Base-by-base conservation (phyloP, 2,113 vertebrate genomes). In the Sporophila hypoxantha region DNA sequence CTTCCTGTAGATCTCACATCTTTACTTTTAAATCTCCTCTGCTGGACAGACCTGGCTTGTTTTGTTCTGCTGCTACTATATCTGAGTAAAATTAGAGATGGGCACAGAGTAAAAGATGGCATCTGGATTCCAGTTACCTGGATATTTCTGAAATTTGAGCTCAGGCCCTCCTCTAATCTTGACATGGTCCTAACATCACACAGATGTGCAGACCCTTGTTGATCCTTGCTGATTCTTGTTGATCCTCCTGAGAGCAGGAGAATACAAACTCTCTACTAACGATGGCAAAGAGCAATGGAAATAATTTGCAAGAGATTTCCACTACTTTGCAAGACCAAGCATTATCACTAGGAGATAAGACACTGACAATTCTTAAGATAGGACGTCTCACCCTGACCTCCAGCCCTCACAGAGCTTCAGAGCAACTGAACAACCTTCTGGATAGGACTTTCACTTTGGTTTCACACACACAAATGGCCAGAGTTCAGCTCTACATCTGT, bases 1-100 rank as follows among this genome's bases (percentile, higher is more conserved):
- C 83, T 87, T 93, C 85, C 91, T 80, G 87, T 79, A 87, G 89
- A 88, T 80, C 76, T 89, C 66, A 57, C 61, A 82, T 87, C 68
- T 87, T 80, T 65, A 64, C 85, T 94, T 91, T 77, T 85, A 93
- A 93, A 89, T 88, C 62, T 92, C 46, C 26, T 61, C 55, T 91
- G 67, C 53, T 66, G 55, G 55, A 91, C 67, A 91, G 69, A 78
- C n/a, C 56, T 66, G 41, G 30, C 34, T 75, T 91, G 62, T 83
- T 93, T 83, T 69, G 29, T 81, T 83, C 76, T 69, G n/a, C 52
- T 88, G 22, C 62, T 47, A 22, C 57, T 59, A 7, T 30, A 80
- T 26, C 53, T 62, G 47, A 81, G 74, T 59, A 49, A 85, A 89
- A 91, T 82, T 59, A 69, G 69, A 91, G 82, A 65, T 34, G n/a